Percentiles rank a stretch among this genome's conserved stretches.
These are phyloP conservation scores for Eretmochelys imbricata DNA, from an alignment of 2,113 vertebrate species.

Conservation along the genomic window DNA sequence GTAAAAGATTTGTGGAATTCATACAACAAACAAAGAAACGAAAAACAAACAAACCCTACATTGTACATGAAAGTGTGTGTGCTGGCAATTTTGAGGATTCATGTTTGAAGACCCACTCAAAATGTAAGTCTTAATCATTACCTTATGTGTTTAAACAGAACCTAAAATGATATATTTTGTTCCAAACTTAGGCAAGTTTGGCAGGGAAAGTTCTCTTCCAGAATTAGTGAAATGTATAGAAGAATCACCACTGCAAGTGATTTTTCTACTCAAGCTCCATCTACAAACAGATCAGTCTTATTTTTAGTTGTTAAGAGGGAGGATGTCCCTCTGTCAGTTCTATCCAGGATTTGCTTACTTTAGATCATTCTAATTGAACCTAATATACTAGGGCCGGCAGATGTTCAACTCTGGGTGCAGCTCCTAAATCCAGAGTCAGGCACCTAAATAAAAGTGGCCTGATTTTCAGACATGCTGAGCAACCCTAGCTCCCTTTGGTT, in stretches of 20 bases:
- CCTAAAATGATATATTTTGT: too few species aligned
- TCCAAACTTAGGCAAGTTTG: too few species aligned
- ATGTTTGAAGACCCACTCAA: too few species aligned
- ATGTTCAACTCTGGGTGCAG: too few species aligned
- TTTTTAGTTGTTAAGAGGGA: not conserved
- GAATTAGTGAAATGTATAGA: not conserved
- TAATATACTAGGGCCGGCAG: too few species aligned
- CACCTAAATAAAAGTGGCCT: too few species aligned
- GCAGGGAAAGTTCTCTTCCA: not conserved
- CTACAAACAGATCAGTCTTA: not conserved
- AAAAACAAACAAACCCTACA: too few species aligned
- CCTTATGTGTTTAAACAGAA: too few species aligned
- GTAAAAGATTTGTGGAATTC: not conserved
- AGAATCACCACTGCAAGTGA: not conserved
- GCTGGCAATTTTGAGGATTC: not conserved
- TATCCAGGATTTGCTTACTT: not conserved
- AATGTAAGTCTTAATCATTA: too few species aligned
- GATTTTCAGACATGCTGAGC: too few species aligned
- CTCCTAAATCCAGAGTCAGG: too few species aligned
- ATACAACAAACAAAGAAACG: rapidly evolving
- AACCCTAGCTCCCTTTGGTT: too few species aligned
- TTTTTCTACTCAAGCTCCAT: not conserved
- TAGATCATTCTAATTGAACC: not conserved
- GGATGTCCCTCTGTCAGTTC: not conserved
- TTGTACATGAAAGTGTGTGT: not conserved